Evolutionary conservation across 1,140 invertebrate species (phyloP), one percentile per base, ranked within the genome.

Genomic region (Myzus persicae): DNA sequence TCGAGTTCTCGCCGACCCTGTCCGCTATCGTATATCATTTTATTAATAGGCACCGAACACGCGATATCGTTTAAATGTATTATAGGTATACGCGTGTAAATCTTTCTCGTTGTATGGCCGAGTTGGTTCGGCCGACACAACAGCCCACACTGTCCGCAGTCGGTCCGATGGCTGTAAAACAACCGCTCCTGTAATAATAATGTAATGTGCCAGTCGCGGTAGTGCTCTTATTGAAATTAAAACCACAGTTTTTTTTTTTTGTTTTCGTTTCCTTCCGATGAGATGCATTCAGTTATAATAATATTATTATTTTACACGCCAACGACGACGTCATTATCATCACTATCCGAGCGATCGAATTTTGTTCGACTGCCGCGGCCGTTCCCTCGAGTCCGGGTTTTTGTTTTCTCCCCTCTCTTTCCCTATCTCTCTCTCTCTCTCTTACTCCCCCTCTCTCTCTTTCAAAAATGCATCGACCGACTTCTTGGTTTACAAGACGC

Each of bases 41-140:
- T 36, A 89, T 89, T 89, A 89, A 89, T 89, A 26, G 44, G 1
- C 20, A 1, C 20, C 46, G n/a, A 24, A 89, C 87, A 89, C 87
- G 87, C 87, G 87, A 89, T 51, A 89, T 89, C 85, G 44, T 88
- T 88, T 88, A 48, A 88, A 88, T n/a, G 44, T 48, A n/a, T 48
- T 88, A 48, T 44, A 48, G 14, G 46, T 2, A 36, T 46, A 22
- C 9, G 38, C 85, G 42, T 48, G 85, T 88, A 88, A 88, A 88
- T 88, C 44, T 48, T 48, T 31, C n/a, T 26, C 44, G 4, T 36
- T 22, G n/a, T 36, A 36, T 36, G 8, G 8, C 84, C 42, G n/a
- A 36, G 20, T 88, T 6, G 44, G 46, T 88, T 88, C 18, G 46
- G 85, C 85, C 44, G 44, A 26, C 31, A 11, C 31, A 3, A 4